A percentile compares a stretch with the other conserved stretches of the same genome.
phyloP scores from a whole-genome alignment of 1,140 invertebrate species.

The Holotrichia oblita region DNA sequence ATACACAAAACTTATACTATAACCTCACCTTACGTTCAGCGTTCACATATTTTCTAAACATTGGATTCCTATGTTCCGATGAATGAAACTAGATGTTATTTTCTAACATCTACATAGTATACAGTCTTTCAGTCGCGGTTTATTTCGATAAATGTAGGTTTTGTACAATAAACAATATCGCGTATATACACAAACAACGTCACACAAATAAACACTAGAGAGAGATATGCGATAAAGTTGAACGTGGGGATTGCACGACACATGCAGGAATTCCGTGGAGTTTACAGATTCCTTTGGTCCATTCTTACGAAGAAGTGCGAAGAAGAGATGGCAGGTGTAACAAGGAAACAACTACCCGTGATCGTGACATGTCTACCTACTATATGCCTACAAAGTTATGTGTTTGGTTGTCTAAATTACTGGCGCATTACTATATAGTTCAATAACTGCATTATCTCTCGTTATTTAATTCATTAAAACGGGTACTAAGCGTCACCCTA shows the following conservation, averaged over 20 bases:
- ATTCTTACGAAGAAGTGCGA: conserved; percentile 18
- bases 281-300: conserved; percentile 37
- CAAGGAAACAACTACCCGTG: conserved; percentile 5
- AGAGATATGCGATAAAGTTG: no score
- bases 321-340: conserved; percentile 37
- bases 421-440: neutral
- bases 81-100: conserved; percentile 20
- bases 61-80: neutral
- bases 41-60: neutral
- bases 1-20: neutral
- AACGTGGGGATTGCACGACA: no score
- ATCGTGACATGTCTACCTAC: neutral
- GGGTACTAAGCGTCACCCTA: no score
- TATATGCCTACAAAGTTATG: neutral
- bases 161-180: neutral
- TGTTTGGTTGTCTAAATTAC: neutral
- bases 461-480: no score
- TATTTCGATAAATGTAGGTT: neutral
- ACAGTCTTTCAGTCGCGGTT: neutral
- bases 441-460: no score
- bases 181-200: neutral
- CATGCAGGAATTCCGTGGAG: neutral
- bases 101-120: neutral
- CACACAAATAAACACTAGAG: conserved; percentile 17
- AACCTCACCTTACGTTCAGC: neutral